phyloP scores from a whole-genome alignment of 2,888 invertebrate species.

The Nebria salina region DNA sequence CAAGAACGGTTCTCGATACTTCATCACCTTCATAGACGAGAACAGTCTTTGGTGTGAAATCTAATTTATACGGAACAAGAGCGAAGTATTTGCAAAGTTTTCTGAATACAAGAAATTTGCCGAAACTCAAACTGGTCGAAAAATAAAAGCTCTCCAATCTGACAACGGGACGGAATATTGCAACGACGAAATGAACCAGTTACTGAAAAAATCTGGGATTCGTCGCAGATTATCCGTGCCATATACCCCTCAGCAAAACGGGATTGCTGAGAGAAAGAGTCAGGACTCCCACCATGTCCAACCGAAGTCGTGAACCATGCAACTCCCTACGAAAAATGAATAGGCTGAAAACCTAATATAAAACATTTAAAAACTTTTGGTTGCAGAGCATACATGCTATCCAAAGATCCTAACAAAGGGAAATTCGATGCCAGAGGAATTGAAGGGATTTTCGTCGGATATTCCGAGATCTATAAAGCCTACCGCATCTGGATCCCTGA shows the following conservation, averaged over 20 bases:
- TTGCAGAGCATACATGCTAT: too few relatives aligned
- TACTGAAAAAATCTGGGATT: conserved; percentile 19
- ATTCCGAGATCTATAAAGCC: too few relatives aligned
- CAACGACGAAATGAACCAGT: conserved; percentile 29
- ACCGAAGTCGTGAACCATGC: too few relatives aligned
- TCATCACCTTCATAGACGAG: conserved; percentile 19
- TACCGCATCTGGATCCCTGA: too few relatives aligned
- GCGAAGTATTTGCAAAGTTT: conserved; percentile 17
- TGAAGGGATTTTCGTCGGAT: too few relatives aligned
- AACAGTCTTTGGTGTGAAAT: conserved; percentile 11
- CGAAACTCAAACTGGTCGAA: conserved; percentile 33
- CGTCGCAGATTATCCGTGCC: too few relatives aligned
- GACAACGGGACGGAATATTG: conserved; percentile 47
- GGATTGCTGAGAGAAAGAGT: conserved; percentile 33
- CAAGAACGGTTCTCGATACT: conserved; percentile 1
- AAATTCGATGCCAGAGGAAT: too few relatives aligned
- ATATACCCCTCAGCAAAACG: conserved; percentile 46
- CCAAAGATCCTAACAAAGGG: too few relatives aligned
- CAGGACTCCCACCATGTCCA: too few relatives aligned
- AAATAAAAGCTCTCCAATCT: conserved; percentile 43
- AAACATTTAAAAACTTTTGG: too few relatives aligned
- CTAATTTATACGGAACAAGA: conserved; percentile 14
- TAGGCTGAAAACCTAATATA: too few relatives aligned
- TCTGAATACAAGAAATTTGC: conserved; percentile 22
- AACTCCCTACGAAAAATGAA: too few relatives aligned